Evolutionary conservation across 1,140 invertebrate species (phyloP).

Genomic region (Atopsyche davidsoni): DNA sequence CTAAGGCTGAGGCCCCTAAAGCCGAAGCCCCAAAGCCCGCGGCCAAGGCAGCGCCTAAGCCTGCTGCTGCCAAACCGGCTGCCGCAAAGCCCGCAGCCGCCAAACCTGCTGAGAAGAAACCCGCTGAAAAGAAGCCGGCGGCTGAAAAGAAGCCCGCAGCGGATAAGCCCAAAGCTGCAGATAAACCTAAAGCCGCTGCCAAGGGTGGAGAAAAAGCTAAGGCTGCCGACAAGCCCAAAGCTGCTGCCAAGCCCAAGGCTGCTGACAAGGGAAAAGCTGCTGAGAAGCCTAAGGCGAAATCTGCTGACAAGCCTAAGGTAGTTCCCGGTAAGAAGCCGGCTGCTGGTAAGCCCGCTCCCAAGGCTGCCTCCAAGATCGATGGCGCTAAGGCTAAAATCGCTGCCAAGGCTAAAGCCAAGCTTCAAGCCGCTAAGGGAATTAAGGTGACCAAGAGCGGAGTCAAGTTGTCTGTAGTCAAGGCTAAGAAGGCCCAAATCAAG

Average conservation of each 20-base stretch:
- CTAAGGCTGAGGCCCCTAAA: slow-evolving; percentile 37
- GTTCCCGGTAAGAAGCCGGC: slow-evolving; percentile 26
- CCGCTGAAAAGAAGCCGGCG: slow-evolving; percentile 35
- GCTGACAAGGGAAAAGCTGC: slow-evolving; percentile 39
- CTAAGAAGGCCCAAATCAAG: slow-evolving; percentile 74
- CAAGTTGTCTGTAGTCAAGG: slow-evolving; percentile 40
- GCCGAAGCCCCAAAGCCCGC: slow-evolving; percentile 43
- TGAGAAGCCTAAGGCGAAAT: slow-evolving; percentile 35
- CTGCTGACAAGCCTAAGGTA: slow-evolving; percentile 45
- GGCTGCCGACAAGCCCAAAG: slow-evolving; percentile 46
- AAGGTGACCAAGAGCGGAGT: slow-evolving; percentile 25
- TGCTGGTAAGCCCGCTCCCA: slow-evolving; percentile 28
- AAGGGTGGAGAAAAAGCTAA: slow-evolving; percentile 45
- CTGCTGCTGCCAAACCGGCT: slow-evolving; percentile 47
- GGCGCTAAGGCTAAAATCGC: slow-evolving; percentile 43
- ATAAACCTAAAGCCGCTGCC: slow-evolving; percentile 44
- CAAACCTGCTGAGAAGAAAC: slow-evolving; percentile 47
- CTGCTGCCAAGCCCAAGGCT: slow-evolving; percentile 52
- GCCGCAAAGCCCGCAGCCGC: slow-evolving; percentile 44
- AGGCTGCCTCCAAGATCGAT: slow-evolving; percentile 37
- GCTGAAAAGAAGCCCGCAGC: slow-evolving; percentile 45
- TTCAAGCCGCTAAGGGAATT: slow-evolving; percentile 8
- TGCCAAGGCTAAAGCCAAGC: slow-evolving; percentile 38
- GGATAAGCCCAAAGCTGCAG: slow-evolving; percentile 52
- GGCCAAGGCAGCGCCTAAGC: slow-evolving; percentile 41